Conservation (phyloP, 2,797 vertebrate species). For the Typhlichthys subterraneus region DNA sequence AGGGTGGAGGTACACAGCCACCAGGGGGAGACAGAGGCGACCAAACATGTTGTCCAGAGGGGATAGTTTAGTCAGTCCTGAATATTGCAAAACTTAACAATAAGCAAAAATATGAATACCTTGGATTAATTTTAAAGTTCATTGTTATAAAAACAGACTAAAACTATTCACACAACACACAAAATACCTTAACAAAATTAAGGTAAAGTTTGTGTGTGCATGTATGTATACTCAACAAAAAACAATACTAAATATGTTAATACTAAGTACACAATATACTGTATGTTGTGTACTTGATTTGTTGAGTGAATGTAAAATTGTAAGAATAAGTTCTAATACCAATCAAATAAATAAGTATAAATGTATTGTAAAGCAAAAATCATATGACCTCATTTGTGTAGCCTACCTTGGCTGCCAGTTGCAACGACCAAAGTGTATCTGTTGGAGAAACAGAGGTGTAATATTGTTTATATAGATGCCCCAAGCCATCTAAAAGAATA, state of each 20-base stretch:
- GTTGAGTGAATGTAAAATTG: too few species aligned
- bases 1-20: slow-evolving; percentile 63
- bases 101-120: background rate
- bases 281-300: too few species aligned
- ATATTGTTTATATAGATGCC: slow-evolving; percentile 56
- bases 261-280: too few species aligned
- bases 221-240: background rate
- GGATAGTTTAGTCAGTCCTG: slow-evolving; percentile 6
- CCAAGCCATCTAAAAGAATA: slow-evolving; percentile 47
- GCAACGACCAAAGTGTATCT: slow-evolving; percentile 39
- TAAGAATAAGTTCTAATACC: too few species aligned
- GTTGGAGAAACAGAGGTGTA: slow-evolving; percentile 15
- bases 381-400: slow-evolving; percentile 3
- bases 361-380: background rate
- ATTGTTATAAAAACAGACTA: too few species aligned
- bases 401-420: slow-evolving; percentile 50
- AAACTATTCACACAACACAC: background rate
- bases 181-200: background rate
- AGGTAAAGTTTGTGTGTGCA: background rate
- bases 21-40: slow-evolving; percentile 55
- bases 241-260: too few species aligned
- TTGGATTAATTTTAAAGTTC: background rate
- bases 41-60: slow-evolving; percentile 39
- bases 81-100: background rate
- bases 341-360: too few species aligned